Percentiles rank a stretch among this genome's conserved stretches.
These are phyloP conservation scores for Periparus ater DNA, from an alignment of 2,797 vertebrate species.

Conservation along the genomic window DNA sequence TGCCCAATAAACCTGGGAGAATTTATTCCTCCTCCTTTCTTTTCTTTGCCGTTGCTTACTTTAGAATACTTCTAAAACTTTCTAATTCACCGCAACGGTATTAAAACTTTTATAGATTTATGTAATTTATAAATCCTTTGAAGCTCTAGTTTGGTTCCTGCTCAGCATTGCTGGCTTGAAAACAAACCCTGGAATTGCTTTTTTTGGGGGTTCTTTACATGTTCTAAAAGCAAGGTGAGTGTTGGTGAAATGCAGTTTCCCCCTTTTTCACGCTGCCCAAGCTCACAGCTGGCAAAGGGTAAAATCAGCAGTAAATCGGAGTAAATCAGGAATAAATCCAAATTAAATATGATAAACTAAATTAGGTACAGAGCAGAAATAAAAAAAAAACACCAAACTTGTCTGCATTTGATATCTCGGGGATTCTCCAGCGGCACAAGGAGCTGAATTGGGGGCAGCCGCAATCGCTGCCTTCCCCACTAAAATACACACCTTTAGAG, in stretches of 20 bases:
- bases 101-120: background rate
- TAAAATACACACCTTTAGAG: background rate
- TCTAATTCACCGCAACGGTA: background rate
- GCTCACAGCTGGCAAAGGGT: background rate
- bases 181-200: background rate
- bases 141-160: background rate
- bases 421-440: background rate
- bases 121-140: background rate
- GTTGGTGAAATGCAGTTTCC: background rate
- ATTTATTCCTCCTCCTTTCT: background rate
- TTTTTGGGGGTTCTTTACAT: background rate
- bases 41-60: background rate
- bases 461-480: background rate
- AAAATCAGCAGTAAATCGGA: background rate
- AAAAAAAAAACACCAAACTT: background rate
- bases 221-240: background rate
- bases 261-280: background rate
- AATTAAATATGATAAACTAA: background rate
- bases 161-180: background rate
- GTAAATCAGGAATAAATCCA: background rate
- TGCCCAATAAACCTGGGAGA: background rate
- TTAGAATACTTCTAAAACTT: slow-evolving; percentile 9
- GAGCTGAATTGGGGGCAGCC: background rate
- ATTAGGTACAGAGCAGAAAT: accelerated
- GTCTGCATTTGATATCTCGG: accelerated